These are phyloP conservation scores for Aspiorhynchus laticeps DNA, from an alignment of 2,113 vertebrate genomes.

Conservation along the genomic window DNA sequence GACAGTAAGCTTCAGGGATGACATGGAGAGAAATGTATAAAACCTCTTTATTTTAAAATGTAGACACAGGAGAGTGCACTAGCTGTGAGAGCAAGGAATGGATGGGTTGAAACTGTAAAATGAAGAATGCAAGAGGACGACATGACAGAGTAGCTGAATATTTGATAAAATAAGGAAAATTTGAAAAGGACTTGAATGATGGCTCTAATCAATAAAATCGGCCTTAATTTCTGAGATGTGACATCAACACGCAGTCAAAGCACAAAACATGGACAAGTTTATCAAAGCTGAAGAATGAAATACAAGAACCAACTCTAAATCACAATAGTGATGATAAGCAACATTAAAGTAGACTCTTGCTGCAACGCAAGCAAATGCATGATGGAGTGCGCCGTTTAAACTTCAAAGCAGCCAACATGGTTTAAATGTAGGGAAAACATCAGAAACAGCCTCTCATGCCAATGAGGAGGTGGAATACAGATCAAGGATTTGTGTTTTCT, in stretches of 20 bases:
- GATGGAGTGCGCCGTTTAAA: background rate
- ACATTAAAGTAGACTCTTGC: background rate
- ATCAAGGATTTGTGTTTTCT: conserved; percentile 21
- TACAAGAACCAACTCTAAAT: background rate
- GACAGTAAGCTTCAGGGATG: background rate
- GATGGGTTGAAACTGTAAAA: background rate
- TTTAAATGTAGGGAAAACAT: background rate
- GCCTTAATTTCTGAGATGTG: background rate
- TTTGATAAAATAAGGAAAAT: background rate
- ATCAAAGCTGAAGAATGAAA: background rate
- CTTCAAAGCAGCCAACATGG: conserved; percentile 1
- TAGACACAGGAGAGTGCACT: background rate
- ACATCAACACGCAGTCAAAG: background rate
- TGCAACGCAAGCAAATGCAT: background rate
- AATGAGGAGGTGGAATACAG: conserved; percentile 30
- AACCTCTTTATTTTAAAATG: conserved; percentile 30
- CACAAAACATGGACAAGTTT: background rate
- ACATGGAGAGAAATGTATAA: background rate
- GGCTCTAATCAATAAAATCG: background rate
- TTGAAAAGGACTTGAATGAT: background rate
- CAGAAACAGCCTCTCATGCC: background rate
- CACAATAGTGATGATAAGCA: background rate
- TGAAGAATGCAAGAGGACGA: background rate
- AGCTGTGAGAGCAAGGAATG: background rate
- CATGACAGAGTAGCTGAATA: conserved; percentile 5